Evolutionary conservation across 1,140 invertebrate species (phyloP), one percentile per base, ranked within the genome.

Genomic region (Leptopilina boulardi): DNA sequence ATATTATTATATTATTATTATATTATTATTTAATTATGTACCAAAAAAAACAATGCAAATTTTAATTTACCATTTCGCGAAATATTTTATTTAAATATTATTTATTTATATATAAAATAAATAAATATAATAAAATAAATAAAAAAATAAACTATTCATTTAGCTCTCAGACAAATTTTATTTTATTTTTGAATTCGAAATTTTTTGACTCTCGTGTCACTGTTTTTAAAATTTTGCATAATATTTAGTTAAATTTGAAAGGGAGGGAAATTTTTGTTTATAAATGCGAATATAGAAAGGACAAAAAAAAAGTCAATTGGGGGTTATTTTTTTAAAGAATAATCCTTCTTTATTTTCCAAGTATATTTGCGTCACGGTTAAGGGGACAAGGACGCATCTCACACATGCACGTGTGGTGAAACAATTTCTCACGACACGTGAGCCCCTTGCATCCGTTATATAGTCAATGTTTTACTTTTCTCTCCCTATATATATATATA

Each of bases 391-490:
- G 23, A 30, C 59, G 59, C 21, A 66, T 66, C 59, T 66, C 59
- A 66, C 59, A 66, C 59, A 23, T 66, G 59, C 59, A 66, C 59
- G 59, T 66, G 59, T 66, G 59, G 59, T 30, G 23, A 23, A 66
- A 23, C 26, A 13, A 51, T n/a, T 66, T 66, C 59, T 66, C 59
- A 66, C 23, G 56, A 66, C 56, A 66, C 56, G 56, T 66, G 56
- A 66, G 59, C 13, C 59, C 59, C 59, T 30, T 66, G 59, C 59
- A 66, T 66, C 59, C 59, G 59, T 66, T 66, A 21, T 38, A 38
- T 38, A 51, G 47, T 51, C 47, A 51, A 51, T 51, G 47, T 51
- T 51, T 51, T 51, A 51, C 47, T 51, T 51, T 51, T 51, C 47
- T 51, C 47, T 51, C 47, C 47, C 47, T 51, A 38, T 34, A 34